These are phyloP conservation scores for Sinocyclocheilus anophthalmus DNA, from an alignment of 2,113 vertebrate species.

Conservation along the genomic window DNA sequence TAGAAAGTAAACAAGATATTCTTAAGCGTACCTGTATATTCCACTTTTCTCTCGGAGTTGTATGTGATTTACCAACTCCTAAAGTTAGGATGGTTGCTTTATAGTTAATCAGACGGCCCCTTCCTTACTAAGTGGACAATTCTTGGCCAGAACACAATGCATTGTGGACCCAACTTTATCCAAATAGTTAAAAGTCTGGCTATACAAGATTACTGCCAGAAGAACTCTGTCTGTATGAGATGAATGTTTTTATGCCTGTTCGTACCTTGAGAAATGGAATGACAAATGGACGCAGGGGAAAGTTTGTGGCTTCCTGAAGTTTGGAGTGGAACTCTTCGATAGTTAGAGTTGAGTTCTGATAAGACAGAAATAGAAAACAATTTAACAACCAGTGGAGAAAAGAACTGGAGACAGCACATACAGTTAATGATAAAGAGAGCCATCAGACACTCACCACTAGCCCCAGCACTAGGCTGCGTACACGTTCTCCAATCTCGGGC, in stretches of 20 bases:
- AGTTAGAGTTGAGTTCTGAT: constrained; percentile 95
- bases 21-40: not conserved
- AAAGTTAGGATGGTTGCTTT: no score
- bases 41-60: not conserved
- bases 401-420: not conserved
- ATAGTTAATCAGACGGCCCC: no score
- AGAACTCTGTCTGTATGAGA: constrained; percentile 15
- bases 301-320: constrained; percentile 98
- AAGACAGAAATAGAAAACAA: constrained; percentile 19
- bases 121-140: not conserved
- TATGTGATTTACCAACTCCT: no score
- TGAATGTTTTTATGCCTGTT: not conserved
- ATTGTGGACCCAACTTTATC: not conserved
- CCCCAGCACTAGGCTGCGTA: constrained; percentile 92
- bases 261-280: constrained; percentile 98
- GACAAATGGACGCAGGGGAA: constrained; percentile 95
- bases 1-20: not conserved
- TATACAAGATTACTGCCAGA: not conserved
- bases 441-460: constrained; percentile 85
- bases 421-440: not conserved
- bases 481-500: constrained; percentile 93
- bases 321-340: constrained; percentile 97
- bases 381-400: not conserved
- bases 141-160: not conserved
- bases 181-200: not conserved